Percentiles rank a stretch among this genome's conserved stretches.
phyloP scores from a whole-genome alignment of 1,140 invertebrate genomes.

The Eriosoma lanigerum region DNA sequence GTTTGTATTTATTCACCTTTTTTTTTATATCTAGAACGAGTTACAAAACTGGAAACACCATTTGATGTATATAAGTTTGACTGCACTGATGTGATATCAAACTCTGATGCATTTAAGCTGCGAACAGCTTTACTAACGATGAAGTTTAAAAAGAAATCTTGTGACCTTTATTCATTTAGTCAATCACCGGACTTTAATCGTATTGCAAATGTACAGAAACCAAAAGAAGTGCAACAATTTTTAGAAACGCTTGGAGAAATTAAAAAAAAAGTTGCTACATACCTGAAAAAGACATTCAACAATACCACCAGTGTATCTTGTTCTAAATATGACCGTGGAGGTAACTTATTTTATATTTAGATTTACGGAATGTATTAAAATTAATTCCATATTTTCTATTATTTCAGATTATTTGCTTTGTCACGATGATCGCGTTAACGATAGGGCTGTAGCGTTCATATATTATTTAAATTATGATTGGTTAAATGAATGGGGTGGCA shows the following conservation, averaged over 20 bases:
- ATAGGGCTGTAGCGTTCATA: conserved; percentile 55
- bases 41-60: conserved; percentile 1
- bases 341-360: background rate
- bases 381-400: background rate
- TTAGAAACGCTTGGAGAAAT: background rate
- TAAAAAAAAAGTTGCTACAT: conserved; percentile 2
- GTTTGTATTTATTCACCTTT: no score
- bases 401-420: conserved; percentile 56
- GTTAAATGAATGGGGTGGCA: conserved; percentile 52
- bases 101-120: background rate
- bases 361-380: background rate
- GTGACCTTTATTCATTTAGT: conserved; percentile 18
- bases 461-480: conserved; percentile 54
- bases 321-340: conserved; percentile 29
- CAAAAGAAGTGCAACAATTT: conserved; percentile 14
- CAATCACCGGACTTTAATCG: conserved; percentile 10
- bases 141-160: conserved; percentile 24
- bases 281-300: background rate
- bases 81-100: background rate
- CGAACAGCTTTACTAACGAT: conserved; percentile 3
- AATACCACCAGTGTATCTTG: conserved; percentile 4
- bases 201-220: background rate
- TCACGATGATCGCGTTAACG: conserved; percentile 55
- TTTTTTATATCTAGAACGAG: no score
- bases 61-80: conserved; percentile 27